These are phyloP conservation scores for Hassar affinis DNA, from an alignment of 2,113 vertebrate species.

Conservation along the genomic window DNA sequence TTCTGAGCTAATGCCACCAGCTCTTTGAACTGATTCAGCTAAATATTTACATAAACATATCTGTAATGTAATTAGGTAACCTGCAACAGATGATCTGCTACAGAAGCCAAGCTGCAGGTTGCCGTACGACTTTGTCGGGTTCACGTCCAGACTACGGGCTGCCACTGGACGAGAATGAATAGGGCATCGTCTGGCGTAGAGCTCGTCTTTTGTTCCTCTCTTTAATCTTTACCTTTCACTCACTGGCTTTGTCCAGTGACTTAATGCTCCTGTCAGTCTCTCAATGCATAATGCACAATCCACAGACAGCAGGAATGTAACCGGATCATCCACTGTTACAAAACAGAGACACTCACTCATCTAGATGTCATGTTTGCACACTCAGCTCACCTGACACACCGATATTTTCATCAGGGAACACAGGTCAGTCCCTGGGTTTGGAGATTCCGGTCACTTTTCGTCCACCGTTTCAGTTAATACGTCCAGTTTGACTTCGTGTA, in stretches of 20 bases:
- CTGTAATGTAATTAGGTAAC: background rate
- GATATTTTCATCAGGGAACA: background rate
- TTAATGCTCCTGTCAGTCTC: slow-evolving; percentile 17
- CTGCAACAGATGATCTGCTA: background rate
- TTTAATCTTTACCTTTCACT: background rate
- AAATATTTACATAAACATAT: background rate
- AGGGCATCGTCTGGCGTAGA: background rate
- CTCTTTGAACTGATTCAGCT: too few relatives aligned
- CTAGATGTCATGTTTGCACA: background rate
- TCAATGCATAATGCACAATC: slow-evolving; percentile 46
- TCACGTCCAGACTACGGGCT: background rate
- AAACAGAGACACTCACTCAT: background rate
- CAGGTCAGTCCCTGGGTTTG: background rate
- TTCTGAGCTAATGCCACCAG: too few relatives aligned
- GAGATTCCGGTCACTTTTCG: background rate
- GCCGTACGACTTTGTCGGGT: background rate
- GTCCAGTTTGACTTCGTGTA: background rate
- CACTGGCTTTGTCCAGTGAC: slow-evolving; percentile 12
- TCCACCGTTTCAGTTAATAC: background rate
- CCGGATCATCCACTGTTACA: slow-evolving; percentile 30
- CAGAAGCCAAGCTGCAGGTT: background rate
- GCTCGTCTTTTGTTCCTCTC: background rate
- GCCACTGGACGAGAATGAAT: background rate
- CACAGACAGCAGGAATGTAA: slow-evolving; percentile 44
- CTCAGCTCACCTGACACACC: background rate